Evolutionary conservation across 2,797 vertebrate species (phyloP), one percentile per base, ranked within the genome.

Genomic region (Lutjanus argentimaculatus): DNA sequence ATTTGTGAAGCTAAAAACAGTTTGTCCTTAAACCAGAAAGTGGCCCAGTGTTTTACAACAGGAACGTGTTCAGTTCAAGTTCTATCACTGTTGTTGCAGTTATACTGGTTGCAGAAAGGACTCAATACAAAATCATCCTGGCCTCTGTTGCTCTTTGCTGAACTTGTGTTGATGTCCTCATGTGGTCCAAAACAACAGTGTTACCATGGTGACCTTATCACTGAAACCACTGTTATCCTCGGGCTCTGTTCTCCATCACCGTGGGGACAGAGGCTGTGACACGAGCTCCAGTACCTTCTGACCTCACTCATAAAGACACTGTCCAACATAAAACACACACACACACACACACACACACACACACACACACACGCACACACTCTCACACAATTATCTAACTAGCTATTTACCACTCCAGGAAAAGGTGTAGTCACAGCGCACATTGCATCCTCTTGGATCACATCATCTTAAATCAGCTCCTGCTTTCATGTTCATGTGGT

Each of bases 161-260:
- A 64, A 8, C 57, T 71, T n/a, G 14, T 53, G 81, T 75, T 45
- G 67, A 67, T 63, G 68, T 66, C 36, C 36, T 65, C 49, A 42
- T 79, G 25, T 67, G 14, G 67, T 56, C 64, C 85, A 88, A 84
- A 91, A 88, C 85, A 91, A 86, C 55, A 17, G 55, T 1, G 56
- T 83, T 62, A 0, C 90, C 66, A 55, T 17, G 76, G 88, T 49
- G 66, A 91, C 87, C 76, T 88, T 92, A 94, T 94, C 94, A 72
- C 57, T 15, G 8, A 14, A 7, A 22, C 77, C 61, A 1, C 69
- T n/a, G 45, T 72, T 77, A 80, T 85, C 80, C 53, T 36, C 19
- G 0, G 21, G 15, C 81, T 86, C 91, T 92, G 87, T 43, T 87
- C 83, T 86, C 74, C 71, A 72, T 91, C 82, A 82, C 25, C 1